phyloP scores from a whole-genome alignment of 2,797 vertebrate species.

The Hylomyscus alleni region DNA sequence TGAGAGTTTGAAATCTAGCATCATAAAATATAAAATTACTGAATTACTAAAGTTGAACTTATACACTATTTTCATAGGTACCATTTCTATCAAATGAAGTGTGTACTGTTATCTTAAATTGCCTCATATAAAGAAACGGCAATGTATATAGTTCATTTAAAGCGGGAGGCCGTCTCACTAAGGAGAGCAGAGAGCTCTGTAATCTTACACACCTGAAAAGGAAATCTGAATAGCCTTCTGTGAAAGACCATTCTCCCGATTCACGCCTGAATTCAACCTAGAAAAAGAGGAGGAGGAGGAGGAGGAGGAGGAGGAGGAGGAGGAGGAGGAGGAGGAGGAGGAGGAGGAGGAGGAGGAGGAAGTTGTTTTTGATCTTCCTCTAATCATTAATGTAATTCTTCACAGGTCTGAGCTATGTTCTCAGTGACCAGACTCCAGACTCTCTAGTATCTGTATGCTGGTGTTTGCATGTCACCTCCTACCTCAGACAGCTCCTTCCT shows the following conservation, averaged over 20 bases:
- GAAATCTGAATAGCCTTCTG: not conserved
- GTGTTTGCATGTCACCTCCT: rapidly evolving
- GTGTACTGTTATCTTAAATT: not conserved
- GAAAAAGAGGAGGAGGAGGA: no score
- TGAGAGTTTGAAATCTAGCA: not conserved
- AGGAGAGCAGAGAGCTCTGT: not conserved
- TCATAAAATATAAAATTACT: no score
- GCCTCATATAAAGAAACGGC: not conserved
- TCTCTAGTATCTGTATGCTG: not conserved
- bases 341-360: no score
- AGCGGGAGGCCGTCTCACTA: not conserved
- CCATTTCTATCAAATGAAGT: constrained; percentile 8
- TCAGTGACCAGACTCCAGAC: not conserved
- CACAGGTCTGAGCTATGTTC: not conserved
- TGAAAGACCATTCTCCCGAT: not conserved
- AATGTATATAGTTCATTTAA: not conserved
- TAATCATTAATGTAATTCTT: not conserved
- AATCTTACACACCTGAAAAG: not conserved
- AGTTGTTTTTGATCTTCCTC: not conserved
- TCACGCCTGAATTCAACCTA: not conserved
- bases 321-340: not conserved
- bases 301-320: no score
- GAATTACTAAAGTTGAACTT: not conserved
- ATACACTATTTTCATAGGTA: not conserved
- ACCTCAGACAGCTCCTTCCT: not conserved